phyloP scores from a whole-genome alignment of 1,140 invertebrate species.

The Nebria ingens region DNA sequence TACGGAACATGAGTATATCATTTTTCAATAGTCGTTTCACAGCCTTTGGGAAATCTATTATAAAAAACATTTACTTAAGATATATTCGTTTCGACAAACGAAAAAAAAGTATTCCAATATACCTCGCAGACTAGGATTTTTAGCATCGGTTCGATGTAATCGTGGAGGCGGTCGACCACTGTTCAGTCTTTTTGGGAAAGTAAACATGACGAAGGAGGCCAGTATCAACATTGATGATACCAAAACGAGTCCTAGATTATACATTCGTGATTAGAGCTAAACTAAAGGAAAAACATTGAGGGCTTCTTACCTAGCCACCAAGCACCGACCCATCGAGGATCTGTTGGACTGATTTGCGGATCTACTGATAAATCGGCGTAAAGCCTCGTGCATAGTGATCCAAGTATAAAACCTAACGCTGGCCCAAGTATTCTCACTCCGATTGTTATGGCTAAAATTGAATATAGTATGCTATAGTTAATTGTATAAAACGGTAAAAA shows the following conservation, averaged over 20 bases:
- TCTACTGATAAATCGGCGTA: conserved; percentile 70
- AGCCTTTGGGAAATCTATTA: conserved; percentile 75
- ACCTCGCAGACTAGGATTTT: conserved; percentile 49
- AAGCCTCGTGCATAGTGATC: conserved; percentile 79
- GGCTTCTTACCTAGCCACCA: conserved; percentile 74
- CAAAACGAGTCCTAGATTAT: conserved; percentile 56
- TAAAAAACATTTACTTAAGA: no score
- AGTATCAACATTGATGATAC: conserved; percentile 69
- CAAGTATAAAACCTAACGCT: conserved; percentile 80
- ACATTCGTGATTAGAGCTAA: conserved; percentile 1
- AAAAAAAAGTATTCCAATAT: no score
- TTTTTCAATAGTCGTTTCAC: conserved; percentile 77
- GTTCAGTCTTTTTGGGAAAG: conserved; percentile 64
- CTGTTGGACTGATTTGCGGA: conserved; percentile 66
- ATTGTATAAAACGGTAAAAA: no score
- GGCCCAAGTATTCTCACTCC: conserved; percentile 84
- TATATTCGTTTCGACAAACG: no score
- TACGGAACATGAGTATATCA: conserved; percentile 82
- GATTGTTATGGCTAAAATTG: conserved; percentile 72
- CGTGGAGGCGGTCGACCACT: conserved; percentile 37
- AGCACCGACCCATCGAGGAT: conserved; percentile 83
- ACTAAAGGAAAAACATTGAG: background rate
- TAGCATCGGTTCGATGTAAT: conserved; percentile 34
- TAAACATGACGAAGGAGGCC: conserved; percentile 76
- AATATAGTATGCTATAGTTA: no score